A percentile compares a stretch with the other conserved stretches of the same genome.
phyloP scores from a whole-genome alignment of 1,140 invertebrate species.

The Olivierus martensii region DNA sequence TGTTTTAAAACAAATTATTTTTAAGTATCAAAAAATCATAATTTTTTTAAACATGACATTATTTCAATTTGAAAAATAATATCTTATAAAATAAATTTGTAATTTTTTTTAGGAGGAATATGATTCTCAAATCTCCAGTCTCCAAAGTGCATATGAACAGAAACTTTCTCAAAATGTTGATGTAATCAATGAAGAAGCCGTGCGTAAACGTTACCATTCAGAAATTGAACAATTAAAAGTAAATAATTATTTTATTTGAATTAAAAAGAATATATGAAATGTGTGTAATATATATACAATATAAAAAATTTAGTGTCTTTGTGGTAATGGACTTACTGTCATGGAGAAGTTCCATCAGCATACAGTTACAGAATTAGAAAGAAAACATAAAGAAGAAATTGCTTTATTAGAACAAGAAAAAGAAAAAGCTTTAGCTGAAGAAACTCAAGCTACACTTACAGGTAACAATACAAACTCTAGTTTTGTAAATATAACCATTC shows the following conservation, averaged over 20 bases:
- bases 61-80: too few relatives aligned
- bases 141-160: slow-evolving; percentile 19
- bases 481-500: too few relatives aligned
- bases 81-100: too few relatives aligned
- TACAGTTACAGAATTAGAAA: slow-evolving; percentile 65
- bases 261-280: not conserved
- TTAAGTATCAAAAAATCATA: too few relatives aligned
- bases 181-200: slow-evolving; percentile 45
- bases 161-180: slow-evolving; percentile 15
- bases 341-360: slow-evolving; percentile 81
- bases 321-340: slow-evolving; percentile 67
- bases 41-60: too few relatives aligned
- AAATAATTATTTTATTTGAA: slow-evolving; percentile 13
- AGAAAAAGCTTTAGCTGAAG: slow-evolving; percentile 73
- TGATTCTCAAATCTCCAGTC: slow-evolving; percentile 15
- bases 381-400: slow-evolving; percentile 63
- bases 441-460: slow-evolving; percentile 50
- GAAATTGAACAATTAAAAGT: slow-evolving; percentile 73
- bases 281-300: too few relatives aligned
- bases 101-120: slow-evolving; percentile 14
- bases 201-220: slow-evolving; percentile 59
- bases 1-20: too few relatives aligned
- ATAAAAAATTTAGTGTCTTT: slow-evolving; percentile 41
- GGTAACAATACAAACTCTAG: too few relatives aligned
- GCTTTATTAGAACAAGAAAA: slow-evolving; percentile 58